These are phyloP conservation scores for Botia almorhae DNA, from an alignment of 2,797 vertebrate genomes.

Conservation along the genomic window DNA sequence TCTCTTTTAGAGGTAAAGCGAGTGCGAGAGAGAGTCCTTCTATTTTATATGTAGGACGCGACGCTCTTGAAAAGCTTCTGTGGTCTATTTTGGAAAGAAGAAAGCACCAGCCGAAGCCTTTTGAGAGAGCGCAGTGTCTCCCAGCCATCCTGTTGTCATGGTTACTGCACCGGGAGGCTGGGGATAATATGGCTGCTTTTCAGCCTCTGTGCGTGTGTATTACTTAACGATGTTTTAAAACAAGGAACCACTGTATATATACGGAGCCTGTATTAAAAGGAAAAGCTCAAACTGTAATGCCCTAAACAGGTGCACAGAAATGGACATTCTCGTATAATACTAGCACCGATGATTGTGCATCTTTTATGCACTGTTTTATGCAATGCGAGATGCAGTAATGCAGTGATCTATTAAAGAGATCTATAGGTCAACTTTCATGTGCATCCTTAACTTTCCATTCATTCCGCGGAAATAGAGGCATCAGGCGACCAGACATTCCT, in stretches of 20 bases:
- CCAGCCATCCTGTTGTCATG: conserved; percentile 98
- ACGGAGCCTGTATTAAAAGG: conserved; percentile 27
- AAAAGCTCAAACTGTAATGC: conserved; percentile 25
- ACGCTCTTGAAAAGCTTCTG: conserved; percentile 74
- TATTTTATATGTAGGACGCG: conserved; percentile 68
- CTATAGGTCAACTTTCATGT: neutral
- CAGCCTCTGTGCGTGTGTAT: conserved; percentile 47
- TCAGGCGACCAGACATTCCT: conserved; percentile 68
- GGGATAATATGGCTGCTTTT: conserved; percentile 83
- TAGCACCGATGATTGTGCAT: conserved; percentile 9
- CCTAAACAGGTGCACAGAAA: conserved; percentile 46
- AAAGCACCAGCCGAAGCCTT: conserved; percentile 73
- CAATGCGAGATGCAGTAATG: neutral
- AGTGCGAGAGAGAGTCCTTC: conserved; percentile 61
- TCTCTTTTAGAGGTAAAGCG: conserved; percentile 49
- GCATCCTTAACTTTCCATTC: conserved; percentile 34
- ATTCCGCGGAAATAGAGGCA: conserved; percentile 65
- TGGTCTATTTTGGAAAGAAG: conserved; percentile 75
- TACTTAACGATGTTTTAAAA: conserved; percentile 51
- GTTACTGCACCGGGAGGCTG: conserved; percentile 93
- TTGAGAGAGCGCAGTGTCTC: conserved; percentile 77
- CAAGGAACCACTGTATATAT: conserved; percentile 48
- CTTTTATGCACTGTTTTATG: conserved; percentile 11
- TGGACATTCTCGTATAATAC: neutral
- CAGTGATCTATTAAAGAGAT: too few relatives aligned